These are phyloP conservation scores for Hylaeus anthracinus DNA, from an alignment of 1,140 invertebrate genomes.

Conservation along the genomic window DNA sequence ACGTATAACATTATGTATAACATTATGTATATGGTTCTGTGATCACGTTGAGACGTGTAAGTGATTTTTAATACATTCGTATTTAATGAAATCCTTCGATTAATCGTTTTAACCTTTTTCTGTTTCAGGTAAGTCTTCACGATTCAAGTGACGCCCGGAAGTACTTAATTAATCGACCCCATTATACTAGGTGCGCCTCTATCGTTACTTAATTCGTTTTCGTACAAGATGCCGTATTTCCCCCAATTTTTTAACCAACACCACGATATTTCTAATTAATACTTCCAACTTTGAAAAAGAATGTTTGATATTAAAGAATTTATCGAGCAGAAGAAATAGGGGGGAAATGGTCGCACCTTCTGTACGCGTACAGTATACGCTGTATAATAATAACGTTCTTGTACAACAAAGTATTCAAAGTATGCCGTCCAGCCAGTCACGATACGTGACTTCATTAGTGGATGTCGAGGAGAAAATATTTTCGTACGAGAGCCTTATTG, in stretches of 20 bases:
- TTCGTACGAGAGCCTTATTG: slow-evolving; percentile 7
- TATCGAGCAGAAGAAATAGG: too few relatives aligned
- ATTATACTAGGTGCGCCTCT: slow-evolving; percentile 17
- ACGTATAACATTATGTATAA: too few relatives aligned
- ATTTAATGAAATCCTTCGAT: neutral
- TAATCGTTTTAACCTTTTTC: slow-evolving; percentile 35
- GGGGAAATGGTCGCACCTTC: too few relatives aligned
- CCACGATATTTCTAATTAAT: too few relatives aligned
- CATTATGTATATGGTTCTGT: too few relatives aligned
- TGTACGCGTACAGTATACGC: neutral
- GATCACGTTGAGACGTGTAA: too few relatives aligned
- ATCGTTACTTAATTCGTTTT: slow-evolving; percentile 1
- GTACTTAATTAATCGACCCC: neutral
- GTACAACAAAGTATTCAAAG: slow-evolving; percentile 6
- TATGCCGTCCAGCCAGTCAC: neutral
- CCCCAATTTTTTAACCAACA: too few relatives aligned
- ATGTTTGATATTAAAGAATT: too few relatives aligned
- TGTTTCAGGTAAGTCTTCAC: slow-evolving; percentile 61
- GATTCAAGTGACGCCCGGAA: neutral
- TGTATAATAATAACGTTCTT: neutral
- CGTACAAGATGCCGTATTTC: too few relatives aligned
- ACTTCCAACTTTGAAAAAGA: too few relatives aligned
- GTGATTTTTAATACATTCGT: neutral
- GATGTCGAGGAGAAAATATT: slow-evolving; percentile 25
- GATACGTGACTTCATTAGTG: slow-evolving; percentile 13